Conservation (phyloP, 2,888 invertebrate species). For the Amblyteles armatorius region DNA sequence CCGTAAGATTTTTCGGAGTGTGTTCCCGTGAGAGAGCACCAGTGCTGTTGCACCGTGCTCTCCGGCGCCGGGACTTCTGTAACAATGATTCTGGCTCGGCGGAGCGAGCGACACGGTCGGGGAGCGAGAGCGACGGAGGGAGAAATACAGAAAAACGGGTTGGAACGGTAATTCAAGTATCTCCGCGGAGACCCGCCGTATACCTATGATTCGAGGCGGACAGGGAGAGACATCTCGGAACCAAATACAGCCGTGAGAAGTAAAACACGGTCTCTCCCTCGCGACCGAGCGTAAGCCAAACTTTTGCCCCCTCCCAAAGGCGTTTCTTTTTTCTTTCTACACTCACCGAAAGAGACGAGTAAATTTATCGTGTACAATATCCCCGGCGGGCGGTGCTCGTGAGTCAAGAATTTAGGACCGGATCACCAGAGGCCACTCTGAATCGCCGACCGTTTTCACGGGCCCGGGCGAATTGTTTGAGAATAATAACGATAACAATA, state of each 20-base stretch:
- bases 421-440: neutral
- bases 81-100: neutral
- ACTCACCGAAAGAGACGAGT: conserved; percentile 5
- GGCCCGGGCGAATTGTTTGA: neutral
- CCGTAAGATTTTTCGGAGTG: conserved; percentile 53
- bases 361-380: conserved; percentile 12
- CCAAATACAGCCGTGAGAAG: conserved; percentile 53
- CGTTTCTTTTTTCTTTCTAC: neutral
- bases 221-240: conserved; percentile 30
- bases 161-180: conserved; percentile 43
- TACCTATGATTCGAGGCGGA: conserved; percentile 8
- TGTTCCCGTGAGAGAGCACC: neutral
- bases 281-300: conserved; percentile 39
- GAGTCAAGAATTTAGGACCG: neutral
- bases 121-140: neutral
- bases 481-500: neutral
- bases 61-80: neutral
- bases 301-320: conserved; percentile 3
- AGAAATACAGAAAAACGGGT: conserved; percentile 40
- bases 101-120: neutral
- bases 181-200: conserved; percentile 13
- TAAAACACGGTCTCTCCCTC: conserved; percentile 11
- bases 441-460: neutral
- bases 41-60: neutral
- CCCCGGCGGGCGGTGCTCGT: neutral